Evolutionary conservation across 2,797 vertebrate species (phyloP), one percentile per base, ranked within the genome.

Genomic region (Heliangelus exortis): DNA sequence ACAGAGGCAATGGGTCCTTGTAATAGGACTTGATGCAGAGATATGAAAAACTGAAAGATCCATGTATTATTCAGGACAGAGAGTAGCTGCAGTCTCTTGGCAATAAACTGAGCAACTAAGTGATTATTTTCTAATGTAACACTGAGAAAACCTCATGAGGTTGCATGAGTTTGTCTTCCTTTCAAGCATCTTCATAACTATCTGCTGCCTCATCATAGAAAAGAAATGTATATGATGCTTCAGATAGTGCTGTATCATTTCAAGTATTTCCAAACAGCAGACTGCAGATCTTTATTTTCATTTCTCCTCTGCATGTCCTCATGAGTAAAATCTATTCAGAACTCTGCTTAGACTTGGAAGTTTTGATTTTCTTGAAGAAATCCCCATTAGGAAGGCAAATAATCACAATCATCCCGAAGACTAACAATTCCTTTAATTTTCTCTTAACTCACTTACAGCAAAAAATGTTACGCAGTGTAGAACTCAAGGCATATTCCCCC

Each of bases 51-150:
- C 84, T 96, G 86, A 96, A 95, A 95, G 95, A 96, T 82, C 39
- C 69, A 65, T 89, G 85, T 94, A 91, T 95, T 95, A 94, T 96
- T 95, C 91, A 92, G 90, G 92, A 90, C 74, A 86, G 81, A 45
- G 22, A 86, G 92, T 55, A 75, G 39, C 86, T 92, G 75, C 53
- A 91, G 85, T 94, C 53, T 75, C 53, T 68, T 92, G 69, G 89
- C 77, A 96, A 95, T 86, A 95, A 50, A 51, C 80, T 87, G 87
- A 86, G 84, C 89, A 95, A 96, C 94, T 97, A 97, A 94, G 87
- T 95, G 87, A 95, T 97, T 97, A 95, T 95, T 91, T 93, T 87
- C 78, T 93, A 96, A 92, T 88, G 75, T 86, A 91, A 67, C 18
- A 84, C 53, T 54, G 72, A 72, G 72, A 86, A 86, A 88, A 62